These are phyloP conservation scores for Prosopocoilus inquinatus DNA, from an alignment of 2,888 invertebrate species.

Conservation along the genomic window DNA sequence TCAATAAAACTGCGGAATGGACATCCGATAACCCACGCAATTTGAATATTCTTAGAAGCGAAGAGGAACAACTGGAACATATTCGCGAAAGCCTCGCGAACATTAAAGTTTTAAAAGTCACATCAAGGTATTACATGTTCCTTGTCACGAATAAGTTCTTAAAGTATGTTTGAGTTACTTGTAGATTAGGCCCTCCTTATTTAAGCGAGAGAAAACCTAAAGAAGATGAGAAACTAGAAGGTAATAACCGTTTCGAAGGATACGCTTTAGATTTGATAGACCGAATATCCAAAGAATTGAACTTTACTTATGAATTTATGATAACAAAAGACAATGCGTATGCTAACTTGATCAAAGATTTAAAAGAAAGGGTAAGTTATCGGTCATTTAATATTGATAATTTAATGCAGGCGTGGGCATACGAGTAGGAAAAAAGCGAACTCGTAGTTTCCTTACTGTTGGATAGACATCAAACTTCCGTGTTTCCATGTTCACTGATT, in stretches of 20 bases:
- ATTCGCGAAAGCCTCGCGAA: slow-evolving; percentile 53
- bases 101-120: slow-evolving; percentile 54
- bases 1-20: slow-evolving; percentile 57
- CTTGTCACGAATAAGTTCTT: slow-evolving; percentile 25
- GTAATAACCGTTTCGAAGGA: slow-evolving; percentile 80
- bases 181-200: slow-evolving; percentile 73
- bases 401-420: no score
- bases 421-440: no score
- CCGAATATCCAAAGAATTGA: slow-evolving; percentile 60
- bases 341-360: slow-evolving; percentile 69
- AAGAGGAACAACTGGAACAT: slow-evolving; percentile 45
- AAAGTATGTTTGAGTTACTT: no score
- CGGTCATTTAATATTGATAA: background rate
- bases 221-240: slow-evolving; percentile 62
- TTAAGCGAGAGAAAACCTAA: slow-evolving; percentile 58
- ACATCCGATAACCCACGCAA: slow-evolving; percentile 34
- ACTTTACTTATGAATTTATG: slow-evolving; percentile 67
- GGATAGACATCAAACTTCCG: no score
- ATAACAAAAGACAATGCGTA: slow-evolving; percentile 68
- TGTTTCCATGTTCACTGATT: no score
- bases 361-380: slow-evolving; percentile 66
- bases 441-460: no score
- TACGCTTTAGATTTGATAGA: slow-evolving; percentile 89
- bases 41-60: slow-evolving; percentile 34
- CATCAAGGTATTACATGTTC: slow-evolving; percentile 54